phyloP scores from a whole-genome alignment of 2,797 vertebrate species.

The Platalea minor region DNA sequence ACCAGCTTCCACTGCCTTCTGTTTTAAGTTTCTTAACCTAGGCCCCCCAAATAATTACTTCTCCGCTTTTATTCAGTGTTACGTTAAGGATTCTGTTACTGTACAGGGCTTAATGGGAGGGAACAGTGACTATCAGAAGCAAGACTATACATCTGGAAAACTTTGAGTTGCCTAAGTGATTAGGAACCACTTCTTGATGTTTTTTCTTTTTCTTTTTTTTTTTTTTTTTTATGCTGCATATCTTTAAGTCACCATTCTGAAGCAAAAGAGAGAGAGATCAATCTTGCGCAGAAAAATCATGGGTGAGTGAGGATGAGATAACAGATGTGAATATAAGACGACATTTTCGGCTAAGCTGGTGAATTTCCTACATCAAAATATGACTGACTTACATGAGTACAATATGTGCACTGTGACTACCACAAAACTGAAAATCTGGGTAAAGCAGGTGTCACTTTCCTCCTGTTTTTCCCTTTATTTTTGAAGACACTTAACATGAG shows the following conservation, averaged over 20 bases:
- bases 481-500: not conserved
- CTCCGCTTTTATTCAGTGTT: not conserved
- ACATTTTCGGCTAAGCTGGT: not conserved
- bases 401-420: not conserved
- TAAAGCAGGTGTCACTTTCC: not conserved
- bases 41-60: not conserved
- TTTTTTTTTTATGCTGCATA: not conserved
- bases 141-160: not conserved
- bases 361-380: not conserved
- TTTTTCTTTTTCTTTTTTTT: too few relatives aligned
- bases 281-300: not conserved
- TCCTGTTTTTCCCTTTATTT: conserved; percentile 57
- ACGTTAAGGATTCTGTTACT: not conserved
- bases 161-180: not conserved
- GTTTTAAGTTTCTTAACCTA: not conserved
- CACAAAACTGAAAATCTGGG: not conserved
- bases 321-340: not conserved
- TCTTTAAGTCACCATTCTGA: not conserved
- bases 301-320: not conserved
- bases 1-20: not conserved
- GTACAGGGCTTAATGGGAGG: not conserved
- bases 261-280: not conserved
- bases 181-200: not conserved
- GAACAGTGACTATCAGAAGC: not conserved
- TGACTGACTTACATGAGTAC: not conserved